A percentile compares a stretch with the other conserved stretches of the same genome.
Conservation (phyloP, 2,113 vertebrate genomes). For the Steatornis caripensis region DNA sequence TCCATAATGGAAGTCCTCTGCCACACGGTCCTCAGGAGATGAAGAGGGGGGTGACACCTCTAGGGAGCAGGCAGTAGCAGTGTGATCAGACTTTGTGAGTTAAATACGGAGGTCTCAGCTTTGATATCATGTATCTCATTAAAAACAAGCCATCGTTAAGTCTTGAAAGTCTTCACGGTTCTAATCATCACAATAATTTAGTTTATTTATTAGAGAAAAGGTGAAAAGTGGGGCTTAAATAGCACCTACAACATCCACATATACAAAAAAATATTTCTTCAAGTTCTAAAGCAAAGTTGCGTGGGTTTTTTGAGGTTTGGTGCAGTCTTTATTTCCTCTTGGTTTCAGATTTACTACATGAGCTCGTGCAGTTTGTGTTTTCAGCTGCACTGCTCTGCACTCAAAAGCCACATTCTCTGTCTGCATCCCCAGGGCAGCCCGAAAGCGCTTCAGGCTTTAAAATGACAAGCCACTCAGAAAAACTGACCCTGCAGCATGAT, state of each 20-base stretch:
- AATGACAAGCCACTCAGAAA: background rate
- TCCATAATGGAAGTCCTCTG: background rate
- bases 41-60: background rate
- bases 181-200: background rate
- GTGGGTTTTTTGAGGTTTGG: background rate
- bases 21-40: accelerated
- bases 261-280: background rate
- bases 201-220: background rate
- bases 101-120: background rate
- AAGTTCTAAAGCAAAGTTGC: background rate
- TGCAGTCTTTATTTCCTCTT: background rate
- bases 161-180: background rate
- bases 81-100: background rate
- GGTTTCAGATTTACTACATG: background rate
- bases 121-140: background rate
- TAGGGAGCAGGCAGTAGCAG: background rate
- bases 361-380: background rate
- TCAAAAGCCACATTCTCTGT: background rate
- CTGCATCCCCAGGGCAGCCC: background rate
- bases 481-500: background rate
- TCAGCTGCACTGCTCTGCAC: background rate
- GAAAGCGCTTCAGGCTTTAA: background rate
- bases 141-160: background rate
- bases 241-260: background rate
- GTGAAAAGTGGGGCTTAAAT: background rate